phyloP scores from a whole-genome alignment of 1,140 invertebrate species.

The Drosophila kikkawai region DNA sequence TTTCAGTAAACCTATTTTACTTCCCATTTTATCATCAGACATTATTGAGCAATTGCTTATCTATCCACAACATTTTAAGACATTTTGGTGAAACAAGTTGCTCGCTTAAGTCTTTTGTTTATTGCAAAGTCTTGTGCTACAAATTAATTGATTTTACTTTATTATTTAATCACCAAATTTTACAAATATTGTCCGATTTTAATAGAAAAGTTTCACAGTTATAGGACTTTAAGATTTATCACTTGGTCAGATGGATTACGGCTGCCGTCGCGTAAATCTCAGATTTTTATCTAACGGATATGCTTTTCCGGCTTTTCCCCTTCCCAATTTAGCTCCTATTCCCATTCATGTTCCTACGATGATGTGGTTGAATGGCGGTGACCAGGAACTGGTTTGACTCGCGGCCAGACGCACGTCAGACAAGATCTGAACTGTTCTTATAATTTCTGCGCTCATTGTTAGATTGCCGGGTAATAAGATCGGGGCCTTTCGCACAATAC shows the following conservation, averaged over 20 bases:
- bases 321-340: conserved; percentile 11
- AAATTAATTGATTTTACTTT: too few relatives aligned
- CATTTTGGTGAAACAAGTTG: not conserved
- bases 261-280: not conserved
- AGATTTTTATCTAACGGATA: conserved; percentile 48
- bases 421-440: conserved; percentile 51
- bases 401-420: conserved; percentile 70
- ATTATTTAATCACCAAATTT: not conserved
- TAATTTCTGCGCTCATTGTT: conserved; percentile 36
- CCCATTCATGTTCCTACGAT: conserved; percentile 45
- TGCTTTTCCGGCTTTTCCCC: conserved; percentile 53
- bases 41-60: too few relatives aligned
- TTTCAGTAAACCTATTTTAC: conserved; percentile 22
- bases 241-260: not conserved
- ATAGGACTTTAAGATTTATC: not conserved
- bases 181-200: not conserved
- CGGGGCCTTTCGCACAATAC: conserved; percentile 25
- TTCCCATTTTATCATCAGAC: too few relatives aligned
- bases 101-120: conserved; percentile 5
- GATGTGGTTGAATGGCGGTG: conserved; percentile 39
- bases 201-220: not conserved
- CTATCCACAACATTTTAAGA: too few relatives aligned
- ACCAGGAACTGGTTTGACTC: conserved; percentile 65
- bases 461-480: conserved; percentile 47
- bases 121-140: fast-evolving